Percentiles rank a stretch among this genome's conserved stretches.
phyloP scores from a whole-genome alignment of 2,888 invertebrate genomes.

The Opisthograptis luteolata region DNA sequence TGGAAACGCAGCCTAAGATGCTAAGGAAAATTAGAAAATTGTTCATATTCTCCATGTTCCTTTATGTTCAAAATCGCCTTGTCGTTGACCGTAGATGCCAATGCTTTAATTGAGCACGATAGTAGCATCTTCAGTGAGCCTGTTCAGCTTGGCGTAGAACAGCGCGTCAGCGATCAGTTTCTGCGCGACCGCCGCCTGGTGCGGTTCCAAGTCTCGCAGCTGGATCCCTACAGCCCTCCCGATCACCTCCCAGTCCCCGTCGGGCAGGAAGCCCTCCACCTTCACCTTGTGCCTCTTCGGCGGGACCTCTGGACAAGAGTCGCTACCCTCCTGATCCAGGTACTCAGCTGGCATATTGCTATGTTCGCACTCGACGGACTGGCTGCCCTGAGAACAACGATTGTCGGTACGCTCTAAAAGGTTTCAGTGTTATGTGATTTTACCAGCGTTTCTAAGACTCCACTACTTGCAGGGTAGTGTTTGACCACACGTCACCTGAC shows the following conservation, averaged over 20 bases:
- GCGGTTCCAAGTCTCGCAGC: conserved; percentile 17
- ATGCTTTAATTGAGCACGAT: too few relatives aligned
- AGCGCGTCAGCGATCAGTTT: conserved; percentile 32
- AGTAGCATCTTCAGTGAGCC: conserved; percentile 13
- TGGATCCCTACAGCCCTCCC: conserved; percentile 28
- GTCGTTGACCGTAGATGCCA: too few relatives aligned
- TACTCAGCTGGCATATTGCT: background rate
- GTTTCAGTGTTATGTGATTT: too few relatives aligned
- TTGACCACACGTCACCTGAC: too few relatives aligned
- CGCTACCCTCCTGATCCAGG: background rate
- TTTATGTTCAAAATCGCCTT: too few relatives aligned
- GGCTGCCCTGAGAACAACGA: background rate
- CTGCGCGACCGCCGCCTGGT: conserved; percentile 27
- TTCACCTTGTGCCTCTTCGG: background rate
- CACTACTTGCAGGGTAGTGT: too few relatives aligned
- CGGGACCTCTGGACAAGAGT: background rate
- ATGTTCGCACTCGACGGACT: background rate
- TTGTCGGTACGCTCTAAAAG: background rate
- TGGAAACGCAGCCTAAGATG: too few relatives aligned
- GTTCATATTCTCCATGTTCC: too few relatives aligned
- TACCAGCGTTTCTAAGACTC: too few relatives aligned
- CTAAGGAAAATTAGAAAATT: too few relatives aligned
- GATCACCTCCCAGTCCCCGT: conserved; percentile 16
- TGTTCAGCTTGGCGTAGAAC: conserved; percentile 29
- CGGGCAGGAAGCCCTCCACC: background rate